Conservation (phyloP, 2,797 vertebrate genomes). For the Percopsis omiscomaycus region DNA sequence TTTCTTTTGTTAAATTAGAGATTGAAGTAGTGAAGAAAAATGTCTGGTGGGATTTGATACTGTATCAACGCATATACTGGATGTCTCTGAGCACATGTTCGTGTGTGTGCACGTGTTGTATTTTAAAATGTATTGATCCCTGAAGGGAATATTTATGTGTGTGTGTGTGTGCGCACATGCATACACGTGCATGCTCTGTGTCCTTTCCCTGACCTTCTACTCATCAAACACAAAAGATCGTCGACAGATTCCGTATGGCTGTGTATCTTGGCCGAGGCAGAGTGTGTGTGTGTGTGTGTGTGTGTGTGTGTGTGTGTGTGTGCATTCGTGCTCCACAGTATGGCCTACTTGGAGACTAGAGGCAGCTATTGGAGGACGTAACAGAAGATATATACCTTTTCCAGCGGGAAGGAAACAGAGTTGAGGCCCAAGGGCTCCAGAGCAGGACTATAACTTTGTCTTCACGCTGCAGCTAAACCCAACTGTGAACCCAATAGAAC, state of each 20-base stretch:
- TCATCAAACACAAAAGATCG: conserved; percentile 9
- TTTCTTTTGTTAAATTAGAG: neutral
- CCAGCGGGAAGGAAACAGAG: conserved; percentile 55
- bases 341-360: conserved; percentile 42
- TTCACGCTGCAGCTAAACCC: conserved; percentile 46
- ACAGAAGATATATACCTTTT: conserved; percentile 62
- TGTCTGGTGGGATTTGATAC: no score
- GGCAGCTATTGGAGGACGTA: conserved; percentile 55
- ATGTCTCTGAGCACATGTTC: neutral
- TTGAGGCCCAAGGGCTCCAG: conserved; percentile 46
- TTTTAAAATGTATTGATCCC: neutral
- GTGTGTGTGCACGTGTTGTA: neutral
- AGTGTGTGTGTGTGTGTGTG: conserved; percentile 24
- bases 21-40: no score
- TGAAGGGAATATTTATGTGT: conserved; percentile 1
- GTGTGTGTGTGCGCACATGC: conserved; percentile 18
- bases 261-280: neutral
- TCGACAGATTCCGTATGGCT: conserved; percentile 38
- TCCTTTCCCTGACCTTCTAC: no score
- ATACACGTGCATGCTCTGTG: neutral
- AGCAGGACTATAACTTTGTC: conserved; percentile 25
- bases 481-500: conserved; percentile 43
- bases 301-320: conserved; percentile 24
- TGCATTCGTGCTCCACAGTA: conserved; percentile 22
- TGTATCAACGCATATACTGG: neutral